Evolutionary conservation across 2,888 invertebrate species (phyloP), one percentile per base, ranked within the genome.

Genomic region (Macrophya annulata): DNA sequence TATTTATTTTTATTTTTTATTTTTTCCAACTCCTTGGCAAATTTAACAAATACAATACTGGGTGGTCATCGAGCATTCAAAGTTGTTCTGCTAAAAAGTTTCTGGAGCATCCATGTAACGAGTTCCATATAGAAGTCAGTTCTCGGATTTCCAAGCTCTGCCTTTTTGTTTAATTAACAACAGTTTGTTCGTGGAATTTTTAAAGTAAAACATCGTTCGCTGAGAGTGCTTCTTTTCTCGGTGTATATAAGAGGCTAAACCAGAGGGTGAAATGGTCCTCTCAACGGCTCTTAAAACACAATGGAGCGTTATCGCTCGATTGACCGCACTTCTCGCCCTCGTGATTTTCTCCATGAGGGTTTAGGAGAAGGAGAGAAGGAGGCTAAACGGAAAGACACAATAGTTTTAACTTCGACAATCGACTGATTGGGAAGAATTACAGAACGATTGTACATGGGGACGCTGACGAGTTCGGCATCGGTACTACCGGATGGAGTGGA

Each of bases 401-500:
- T 92, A 91, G 92, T 91, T 91, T 91, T 90, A 92, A 90, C 90
- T 89, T 89, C 88, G 90, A 92, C 90, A 90, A 91, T 92, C 90
- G 90, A 89, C 90, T 92, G 92, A 93, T 93, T 92, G 92, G 92
- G 89, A 92, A 91, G 90, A 92, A 92, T 92, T 91, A 91, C 90
- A 88, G 86, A 88, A 87, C 91, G 90, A 92, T 92, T 91, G 91
- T 92, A 90, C 90, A 43, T 51, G 83, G 89, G 86, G 86, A 86
- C 87, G 85, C 85, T 87, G 89, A 72, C 88, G 88, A 88, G 89
- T 90, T 68, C 81, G 37, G 68, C 55, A 15, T 45, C 37, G 43
- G 25, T 48, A 31, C 31, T 43, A 68, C 68, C 21, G 68, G 45
- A 71, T 83, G 51, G 21, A 83, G 68, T 83, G 83, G 89, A 89